Percentiles rank a stretch among this genome's conserved stretches.
These are phyloP conservation scores for Falcunculus frontatus DNA, from an alignment of 2,113 vertebrate species.

Conservation along the genomic window DNA sequence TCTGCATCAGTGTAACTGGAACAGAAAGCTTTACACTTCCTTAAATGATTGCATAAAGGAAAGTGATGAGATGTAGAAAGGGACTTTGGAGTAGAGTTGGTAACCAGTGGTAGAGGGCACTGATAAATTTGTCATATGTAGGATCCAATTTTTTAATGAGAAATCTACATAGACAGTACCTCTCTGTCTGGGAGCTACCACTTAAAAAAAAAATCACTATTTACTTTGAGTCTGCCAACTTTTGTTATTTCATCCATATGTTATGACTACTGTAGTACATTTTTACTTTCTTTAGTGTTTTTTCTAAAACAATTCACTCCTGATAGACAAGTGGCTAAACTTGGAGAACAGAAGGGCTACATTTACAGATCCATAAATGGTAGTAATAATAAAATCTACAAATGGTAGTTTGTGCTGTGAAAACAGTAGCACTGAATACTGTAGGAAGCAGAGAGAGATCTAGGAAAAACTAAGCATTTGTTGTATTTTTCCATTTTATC, in stretches of 20 bases:
- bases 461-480: constrained; percentile 15
- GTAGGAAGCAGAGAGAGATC: not conserved
- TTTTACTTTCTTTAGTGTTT: not conserved
- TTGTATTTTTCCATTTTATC: constrained; percentile 51
- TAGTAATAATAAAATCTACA: not conserved
- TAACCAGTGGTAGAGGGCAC: not conserved
- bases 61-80: not conserved
- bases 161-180: not conserved
- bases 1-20: not conserved
- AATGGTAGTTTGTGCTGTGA: not conserved
- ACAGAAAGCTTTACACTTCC: not conserved
- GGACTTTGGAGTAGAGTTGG: not conserved
- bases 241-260: not conserved
- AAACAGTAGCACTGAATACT: not conserved
- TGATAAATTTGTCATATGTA: not conserved
- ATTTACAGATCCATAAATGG: not conserved
- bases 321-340: not conserved
- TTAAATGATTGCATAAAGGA: not conserved
- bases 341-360: not conserved
- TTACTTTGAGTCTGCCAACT: not conserved
- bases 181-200: not conserved
- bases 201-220: not conserved
- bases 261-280: not conserved
- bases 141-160: not conserved
- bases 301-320: not conserved